Percentiles rank a stretch among this genome's conserved stretches.
These are phyloP conservation scores for Oryzias sinensis DNA, from an alignment of 2,797 vertebrate genomes.

Conservation along the genomic window DNA sequence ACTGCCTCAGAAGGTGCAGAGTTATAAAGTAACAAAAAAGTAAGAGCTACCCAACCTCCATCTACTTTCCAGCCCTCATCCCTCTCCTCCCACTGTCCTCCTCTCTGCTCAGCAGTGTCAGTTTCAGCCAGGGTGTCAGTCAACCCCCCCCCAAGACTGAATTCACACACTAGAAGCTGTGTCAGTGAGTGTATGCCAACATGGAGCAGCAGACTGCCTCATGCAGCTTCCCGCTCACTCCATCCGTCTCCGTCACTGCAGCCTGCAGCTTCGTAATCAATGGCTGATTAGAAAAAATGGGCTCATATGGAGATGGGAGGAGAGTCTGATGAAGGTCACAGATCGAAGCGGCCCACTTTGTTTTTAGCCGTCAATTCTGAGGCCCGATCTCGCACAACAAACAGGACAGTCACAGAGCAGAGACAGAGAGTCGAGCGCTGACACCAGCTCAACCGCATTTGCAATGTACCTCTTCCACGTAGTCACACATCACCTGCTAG, in stretches of 20 bases:
- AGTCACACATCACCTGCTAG: no score
- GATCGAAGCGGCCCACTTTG: slow-evolving; percentile 58
- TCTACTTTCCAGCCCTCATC: slow-evolving; percentile 27
- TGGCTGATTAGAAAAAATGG: slow-evolving; percentile 59
- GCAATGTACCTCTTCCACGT: no score
- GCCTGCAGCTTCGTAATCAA: slow-evolving; percentile 52
- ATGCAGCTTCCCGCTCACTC: slow-evolving; percentile 27
- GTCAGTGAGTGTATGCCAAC: slow-evolving; percentile 15
- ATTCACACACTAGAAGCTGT: slow-evolving; percentile 21
- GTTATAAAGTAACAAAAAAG: slow-evolving; percentile 34
- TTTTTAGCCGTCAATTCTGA: slow-evolving; percentile 41
- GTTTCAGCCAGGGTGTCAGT: slow-evolving; percentile 49
- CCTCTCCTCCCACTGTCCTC: slow-evolving; percentile 42
- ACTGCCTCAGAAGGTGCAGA: slow-evolving; percentile 58
- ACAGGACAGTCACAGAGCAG: slow-evolving; percentile 23
- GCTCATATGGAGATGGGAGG: slow-evolving; percentile 55
- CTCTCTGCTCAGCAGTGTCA: slow-evolving; percentile 44
- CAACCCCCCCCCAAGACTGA: slow-evolving; percentile 27
- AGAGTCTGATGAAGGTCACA: slow-evolving; percentile 57
- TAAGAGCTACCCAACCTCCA: slow-evolving; percentile 30
- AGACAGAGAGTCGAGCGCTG: not conserved
- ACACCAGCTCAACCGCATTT: no score
- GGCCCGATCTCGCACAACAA: slow-evolving; percentile 32
- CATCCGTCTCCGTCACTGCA: slow-evolving; percentile 48
- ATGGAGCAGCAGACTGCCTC: slow-evolving; percentile 11